Evolutionary conservation across 2,113 vertebrate genomes (phyloP), one percentile per base, ranked within the genome.

Genomic region (Apeltes quadracus): DNA sequence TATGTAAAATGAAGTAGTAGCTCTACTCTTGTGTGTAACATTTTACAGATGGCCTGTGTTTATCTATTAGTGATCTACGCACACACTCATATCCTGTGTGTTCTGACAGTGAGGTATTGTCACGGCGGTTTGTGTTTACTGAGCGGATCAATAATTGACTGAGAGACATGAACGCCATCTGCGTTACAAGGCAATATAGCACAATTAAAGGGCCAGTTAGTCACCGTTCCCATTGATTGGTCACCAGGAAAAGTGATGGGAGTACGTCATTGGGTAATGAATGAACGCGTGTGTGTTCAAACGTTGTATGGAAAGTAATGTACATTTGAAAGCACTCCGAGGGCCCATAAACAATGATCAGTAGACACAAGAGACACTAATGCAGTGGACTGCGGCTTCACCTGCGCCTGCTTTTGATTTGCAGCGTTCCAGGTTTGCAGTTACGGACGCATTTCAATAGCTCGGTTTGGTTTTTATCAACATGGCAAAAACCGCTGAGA

Each of bases 101-200:
- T 43, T 18, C 39, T 68, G 72, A 69, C 46, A 23, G 69, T 58
- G 69, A 36, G 51, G 14, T 48, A 59, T 84, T 50, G 70, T 71
- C 44, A 27, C 36, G 46, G 54, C 61, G 36, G 14, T 72, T 88
- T 86, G 54, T 68, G 58, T 82, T 72, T 69, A 59, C 36, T 22
- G 11, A 65, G 56, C 74, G 16, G 62, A 85, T 90, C 85, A 88
- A 81, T 91, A 83, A 86, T 83, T 79, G 64, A 80, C 15, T 34
- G 25, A 46, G 29, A n/a, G 70, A 71, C 65, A 72, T 44, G 12
- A 7, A 2, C 34, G 64, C 82, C 75, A 76, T 80, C 55, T 76
- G 64, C 71, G 76, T 78, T 79, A 72, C 75, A 72, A 65, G 84
- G 66, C 64, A 71, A 69, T 76, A 61, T 46, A 61, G 50, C 36